Evolutionary conservation across 2,113 vertebrate species (phyloP).

Genomic region (Talpa occidentalis): DNA sequence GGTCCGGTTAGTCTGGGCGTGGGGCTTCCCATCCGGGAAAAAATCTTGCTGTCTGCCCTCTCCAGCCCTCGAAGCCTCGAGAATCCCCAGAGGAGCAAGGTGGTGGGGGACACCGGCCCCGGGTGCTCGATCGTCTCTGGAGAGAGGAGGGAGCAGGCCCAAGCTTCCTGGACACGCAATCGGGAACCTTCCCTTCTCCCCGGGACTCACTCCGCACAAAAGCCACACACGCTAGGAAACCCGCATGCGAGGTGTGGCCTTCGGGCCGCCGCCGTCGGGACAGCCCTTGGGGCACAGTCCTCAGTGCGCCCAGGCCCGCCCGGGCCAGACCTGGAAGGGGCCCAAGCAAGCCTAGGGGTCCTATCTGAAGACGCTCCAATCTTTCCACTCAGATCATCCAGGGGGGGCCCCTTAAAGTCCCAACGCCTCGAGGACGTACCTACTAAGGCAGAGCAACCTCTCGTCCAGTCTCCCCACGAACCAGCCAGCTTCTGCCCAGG

Average conservation of each 20-base stretch:
- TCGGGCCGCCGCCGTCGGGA: too few species aligned
- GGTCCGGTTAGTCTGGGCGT: background rate
- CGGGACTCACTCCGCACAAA: background rate
- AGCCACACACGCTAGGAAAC: background rate
- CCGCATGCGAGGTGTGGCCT: background rate
- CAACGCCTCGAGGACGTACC: background rate
- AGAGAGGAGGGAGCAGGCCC: background rate
- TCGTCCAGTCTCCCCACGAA: background rate
- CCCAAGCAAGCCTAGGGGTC: background rate
- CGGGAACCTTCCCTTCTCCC: background rate
- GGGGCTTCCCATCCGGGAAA: background rate
- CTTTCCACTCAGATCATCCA: background rate
- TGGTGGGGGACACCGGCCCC: accelerated
- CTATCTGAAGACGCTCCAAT: background rate
- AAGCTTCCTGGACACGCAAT: too few species aligned
- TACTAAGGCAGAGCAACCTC: background rate
- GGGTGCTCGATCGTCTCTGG: background rate
- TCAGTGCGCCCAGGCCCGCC: background rate
- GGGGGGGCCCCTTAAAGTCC: background rate
- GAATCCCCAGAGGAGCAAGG: accelerated
- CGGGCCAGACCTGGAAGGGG: accelerated
- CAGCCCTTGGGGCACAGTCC: background rate
- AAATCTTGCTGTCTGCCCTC: background rate
- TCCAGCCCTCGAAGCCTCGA: accelerated
- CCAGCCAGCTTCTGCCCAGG: background rate